Evolutionary conservation across 1,140 invertebrate species (phyloP), one percentile per base, ranked within the genome.

Genomic region (Aplysia californica): DNA sequence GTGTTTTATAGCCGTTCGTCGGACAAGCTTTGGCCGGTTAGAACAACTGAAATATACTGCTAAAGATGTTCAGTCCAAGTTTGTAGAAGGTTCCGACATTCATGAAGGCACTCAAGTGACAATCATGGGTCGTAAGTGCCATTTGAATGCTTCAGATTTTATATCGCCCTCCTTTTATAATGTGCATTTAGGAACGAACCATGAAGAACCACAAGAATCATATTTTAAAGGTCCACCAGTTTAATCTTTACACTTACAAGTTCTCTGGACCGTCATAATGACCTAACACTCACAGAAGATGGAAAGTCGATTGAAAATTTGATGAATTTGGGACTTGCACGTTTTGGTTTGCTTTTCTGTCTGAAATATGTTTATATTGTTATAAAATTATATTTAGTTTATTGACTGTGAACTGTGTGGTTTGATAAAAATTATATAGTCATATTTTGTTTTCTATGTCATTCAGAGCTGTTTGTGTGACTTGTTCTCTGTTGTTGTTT

Each of bases 141-240:
- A 20, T 18, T 21, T 73, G n/a, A 5, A 18, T 33, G 21, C 55
- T 23, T 4, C 1, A 1, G 20, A 61, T 18, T 73, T 73, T 61
- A 23, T 61, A 2, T 50, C 33, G 23, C 55, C 70, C 3, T 20
- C 21, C 5, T 73, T 35, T 29, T 73, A 61, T 29, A 73, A 73
- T 26, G 39, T 73, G 70, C 70, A 73, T 61, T 18, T 73, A 35
- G 65, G 36, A 21, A 33, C 65, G n/a, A 67, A n/a, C 18, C 39
- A 36, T 38, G 35, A 67, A 36, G 15, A 36, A 36, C 65, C 6
- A 38, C 6, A n/a, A 18, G 26, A 29, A 10, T 10, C 10, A 26
- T 1, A 36, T 38, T 15, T 67, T 20, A 67, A 5, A 33, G 26
- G 15, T 38, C 26, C 65, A 33, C 33, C 65, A 67, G 21, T 67